These are phyloP conservation scores for Coptodon bakossiorum DNA, from an alignment of 2,113 vertebrate species.

Conservation along the genomic window DNA sequence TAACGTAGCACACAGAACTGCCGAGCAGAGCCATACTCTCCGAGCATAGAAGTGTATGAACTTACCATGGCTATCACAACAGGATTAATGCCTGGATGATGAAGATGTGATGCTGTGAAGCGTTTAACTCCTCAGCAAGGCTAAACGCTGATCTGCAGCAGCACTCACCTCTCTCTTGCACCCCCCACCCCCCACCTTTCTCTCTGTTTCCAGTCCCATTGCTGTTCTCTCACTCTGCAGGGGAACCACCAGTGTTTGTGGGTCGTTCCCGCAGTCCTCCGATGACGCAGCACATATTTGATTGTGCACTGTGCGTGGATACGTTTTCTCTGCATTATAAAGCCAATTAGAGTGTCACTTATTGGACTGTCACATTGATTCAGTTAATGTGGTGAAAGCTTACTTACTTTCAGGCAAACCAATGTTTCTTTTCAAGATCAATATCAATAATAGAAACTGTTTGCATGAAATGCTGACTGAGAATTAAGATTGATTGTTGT, in stretches of 20 bases:
- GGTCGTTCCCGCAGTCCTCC: constrained; percentile 38
- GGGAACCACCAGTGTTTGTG: constrained; percentile 36
- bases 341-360: not conserved
- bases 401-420: not conserved
- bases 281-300: constrained; percentile 51
- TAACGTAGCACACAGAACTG: constrained; percentile 5
- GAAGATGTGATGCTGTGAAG: constrained; percentile 22
- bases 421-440: not conserved
- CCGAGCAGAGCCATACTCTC: not conserved
- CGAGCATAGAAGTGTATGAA: constrained; percentile 26
- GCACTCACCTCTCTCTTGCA: constrained; percentile 10
- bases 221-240: constrained; percentile 58
- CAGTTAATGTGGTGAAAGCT: not conserved
- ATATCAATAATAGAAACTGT: not conserved
- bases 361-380: not conserved
- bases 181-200: not conserved
- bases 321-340: not conserved
- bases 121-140: constrained; percentile 33
- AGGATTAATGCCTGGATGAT: constrained; percentile 26
- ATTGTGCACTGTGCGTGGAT: not conserved
- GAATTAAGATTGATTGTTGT: not conserved
- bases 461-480: not conserved
- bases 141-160: constrained; percentile 34
- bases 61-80: constrained; percentile 59
- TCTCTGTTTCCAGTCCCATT: constrained; percentile 34